These are phyloP conservation scores for Agelaius tricolor DNA, from an alignment of 2,113 vertebrate species.

Conservation along the genomic window DNA sequence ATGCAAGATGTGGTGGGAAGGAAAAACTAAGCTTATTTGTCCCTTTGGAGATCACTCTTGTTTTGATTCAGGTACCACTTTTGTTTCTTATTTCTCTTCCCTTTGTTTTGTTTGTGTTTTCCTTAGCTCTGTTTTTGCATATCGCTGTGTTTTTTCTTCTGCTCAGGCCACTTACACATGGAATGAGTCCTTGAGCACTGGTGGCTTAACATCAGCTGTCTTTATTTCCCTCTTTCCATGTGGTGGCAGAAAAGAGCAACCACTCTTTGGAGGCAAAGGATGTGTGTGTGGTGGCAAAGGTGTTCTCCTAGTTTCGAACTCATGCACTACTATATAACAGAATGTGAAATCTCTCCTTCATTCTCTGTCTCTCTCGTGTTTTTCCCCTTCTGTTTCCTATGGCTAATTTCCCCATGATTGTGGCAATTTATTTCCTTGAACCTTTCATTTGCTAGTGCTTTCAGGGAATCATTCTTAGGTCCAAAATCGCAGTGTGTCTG, in stretches of 20 bases:
- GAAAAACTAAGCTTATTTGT: not conserved
- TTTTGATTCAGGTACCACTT: not conserved
- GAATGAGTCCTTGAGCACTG: not conserved
- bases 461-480: not conserved
- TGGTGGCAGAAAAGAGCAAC: not conserved
- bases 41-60: not conserved
- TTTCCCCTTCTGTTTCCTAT: not conserved
- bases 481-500: not conserved
- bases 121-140: not conserved
- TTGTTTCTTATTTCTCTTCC: not conserved
- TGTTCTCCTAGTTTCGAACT: not conserved
- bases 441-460: not conserved
- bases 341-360: not conserved
- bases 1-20: not conserved
- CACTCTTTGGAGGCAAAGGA: not conserved
- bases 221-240: not conserved
- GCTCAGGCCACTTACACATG: not conserved
- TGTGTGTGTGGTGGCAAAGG: accelerated
- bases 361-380: not conserved
- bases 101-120: not conserved
- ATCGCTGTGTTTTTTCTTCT: not conserved
- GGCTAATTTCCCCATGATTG: not conserved
- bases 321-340: no score
- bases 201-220: not conserved
- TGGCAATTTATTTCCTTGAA: accelerated